phyloP scores from a whole-genome alignment of 2,113 vertebrate species.

The Empidonax alnorum region DNA sequence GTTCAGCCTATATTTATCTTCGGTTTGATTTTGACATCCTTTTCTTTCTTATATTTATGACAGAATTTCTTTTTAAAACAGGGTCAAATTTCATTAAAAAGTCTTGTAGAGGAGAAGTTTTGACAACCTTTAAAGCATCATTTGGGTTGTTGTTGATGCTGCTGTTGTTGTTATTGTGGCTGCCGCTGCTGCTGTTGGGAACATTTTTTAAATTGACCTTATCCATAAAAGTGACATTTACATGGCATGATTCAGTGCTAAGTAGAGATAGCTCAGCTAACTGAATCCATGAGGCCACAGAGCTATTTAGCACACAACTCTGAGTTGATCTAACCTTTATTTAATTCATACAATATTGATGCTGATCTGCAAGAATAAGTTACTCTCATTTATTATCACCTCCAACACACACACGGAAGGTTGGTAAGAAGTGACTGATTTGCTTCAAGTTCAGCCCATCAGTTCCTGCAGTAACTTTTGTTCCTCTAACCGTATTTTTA shows the following conservation, averaged over 20 bases:
- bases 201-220: conserved; percentile 62
- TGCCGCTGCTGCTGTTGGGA: background rate
- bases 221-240: conserved; percentile 65
- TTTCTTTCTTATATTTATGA: background rate
- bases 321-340: background rate
- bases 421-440: background rate
- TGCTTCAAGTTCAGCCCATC: background rate
- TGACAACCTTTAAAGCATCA: conserved; percentile 32
- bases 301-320: background rate
- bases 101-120: background rate
- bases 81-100: conserved; percentile 8
- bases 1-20: background rate
- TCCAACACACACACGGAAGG: background rate
- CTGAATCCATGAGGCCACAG: background rate
- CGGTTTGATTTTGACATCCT: background rate
- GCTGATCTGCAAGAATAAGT: background rate
- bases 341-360: background rate
- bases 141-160: background rate
- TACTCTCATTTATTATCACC: background rate
- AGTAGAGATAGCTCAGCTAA: background rate
- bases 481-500: background rate
- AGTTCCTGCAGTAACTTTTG: background rate
- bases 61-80: background rate
- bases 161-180: background rate
- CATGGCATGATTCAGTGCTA: conserved; percentile 21